A percentile compares a stretch with the other conserved stretches of the same genome.
phyloP scores from a whole-genome alignment of 1,140 invertebrate species.

The Adelges cooleyi region DNA sequence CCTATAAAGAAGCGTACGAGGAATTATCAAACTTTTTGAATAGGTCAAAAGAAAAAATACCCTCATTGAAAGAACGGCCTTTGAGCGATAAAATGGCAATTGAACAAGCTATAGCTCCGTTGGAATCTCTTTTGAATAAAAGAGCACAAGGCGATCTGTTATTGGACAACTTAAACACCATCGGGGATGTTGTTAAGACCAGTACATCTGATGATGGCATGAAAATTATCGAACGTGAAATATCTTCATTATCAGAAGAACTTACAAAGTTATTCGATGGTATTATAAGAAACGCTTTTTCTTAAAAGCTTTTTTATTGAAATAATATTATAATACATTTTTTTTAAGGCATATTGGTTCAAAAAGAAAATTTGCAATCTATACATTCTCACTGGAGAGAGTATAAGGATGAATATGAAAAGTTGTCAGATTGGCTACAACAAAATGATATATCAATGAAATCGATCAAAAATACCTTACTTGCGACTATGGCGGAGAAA shows the following conservation, averaged over 20 bases:
- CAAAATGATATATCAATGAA: conserved; percentile 85
- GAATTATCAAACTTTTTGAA: conserved; percentile 74
- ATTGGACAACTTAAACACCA: conserved; percentile 73
- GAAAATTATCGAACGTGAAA: conserved; percentile 69
- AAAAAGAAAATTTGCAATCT: conserved; percentile 70
- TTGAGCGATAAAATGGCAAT: conserved; percentile 76
- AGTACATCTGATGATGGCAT: conserved; percentile 69
- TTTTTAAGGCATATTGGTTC: conserved; percentile 58
- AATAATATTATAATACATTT: neutral
- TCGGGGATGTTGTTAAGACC: conserved; percentile 70
- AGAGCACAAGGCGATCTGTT: conserved; percentile 80
- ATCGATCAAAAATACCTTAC: conserved; percentile 72
- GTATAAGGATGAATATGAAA: conserved; percentile 85
- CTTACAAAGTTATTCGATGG: conserved; percentile 70
- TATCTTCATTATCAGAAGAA: conserved; percentile 66
- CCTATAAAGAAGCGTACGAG: conserved; percentile 81
- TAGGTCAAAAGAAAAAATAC: conserved; percentile 75
- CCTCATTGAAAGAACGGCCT: conserved; percentile 69
- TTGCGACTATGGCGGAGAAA: conserved; percentile 72
- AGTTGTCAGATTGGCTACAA: conserved; percentile 84
- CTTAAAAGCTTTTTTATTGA: too few species aligned
- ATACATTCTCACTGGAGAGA: conserved; percentile 74
- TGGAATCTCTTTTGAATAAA: conserved; percentile 76
- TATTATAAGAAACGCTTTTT: conserved; percentile 32
- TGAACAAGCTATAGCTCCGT: conserved; percentile 71